phyloP scores from a whole-genome alignment of 1,140 invertebrate genomes.

The Zaprionus capensis region DNA sequence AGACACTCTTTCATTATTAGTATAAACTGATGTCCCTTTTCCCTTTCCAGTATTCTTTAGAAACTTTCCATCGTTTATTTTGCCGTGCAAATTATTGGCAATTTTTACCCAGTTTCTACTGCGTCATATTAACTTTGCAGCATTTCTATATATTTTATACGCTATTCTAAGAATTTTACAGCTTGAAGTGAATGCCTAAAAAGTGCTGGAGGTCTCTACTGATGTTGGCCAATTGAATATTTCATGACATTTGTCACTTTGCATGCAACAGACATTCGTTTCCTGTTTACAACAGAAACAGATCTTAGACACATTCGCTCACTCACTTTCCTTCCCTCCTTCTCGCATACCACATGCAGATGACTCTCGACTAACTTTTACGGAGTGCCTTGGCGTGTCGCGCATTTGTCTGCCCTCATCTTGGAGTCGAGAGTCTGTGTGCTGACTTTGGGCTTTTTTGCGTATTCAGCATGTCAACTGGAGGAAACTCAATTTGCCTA shows the following conservation, averaged over 20 bases:
- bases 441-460: conserved; percentile 36
- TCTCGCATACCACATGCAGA: conserved; percentile 3
- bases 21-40: no score
- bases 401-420: conserved; percentile 42
- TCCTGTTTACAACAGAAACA: conserved; percentile 65
- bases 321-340: conserved; percentile 17
- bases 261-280: conserved; percentile 78
- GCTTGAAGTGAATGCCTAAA: conserved; percentile 29
- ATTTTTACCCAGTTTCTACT: neutral
- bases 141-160: neutral
- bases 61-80: neutral
- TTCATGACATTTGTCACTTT: conserved; percentile 77
- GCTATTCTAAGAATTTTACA: neutral
- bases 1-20: no score
- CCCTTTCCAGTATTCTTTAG: neutral
- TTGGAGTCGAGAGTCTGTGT: neutral
- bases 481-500: conserved; percentile 80
- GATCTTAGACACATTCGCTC: conserved; percentile 34
- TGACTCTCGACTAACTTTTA: conserved; percentile 28
- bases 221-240: conserved; percentile 74
- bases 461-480: conserved; percentile 75
- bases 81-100: neutral
- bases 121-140: neutral
- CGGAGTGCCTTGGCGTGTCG: conserved; percentile 44
- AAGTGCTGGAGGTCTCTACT: conserved; percentile 19